These are phyloP conservation scores for Ophonus ardosiacus DNA, from an alignment of 2,888 invertebrate species.

Conservation along the genomic window DNA sequence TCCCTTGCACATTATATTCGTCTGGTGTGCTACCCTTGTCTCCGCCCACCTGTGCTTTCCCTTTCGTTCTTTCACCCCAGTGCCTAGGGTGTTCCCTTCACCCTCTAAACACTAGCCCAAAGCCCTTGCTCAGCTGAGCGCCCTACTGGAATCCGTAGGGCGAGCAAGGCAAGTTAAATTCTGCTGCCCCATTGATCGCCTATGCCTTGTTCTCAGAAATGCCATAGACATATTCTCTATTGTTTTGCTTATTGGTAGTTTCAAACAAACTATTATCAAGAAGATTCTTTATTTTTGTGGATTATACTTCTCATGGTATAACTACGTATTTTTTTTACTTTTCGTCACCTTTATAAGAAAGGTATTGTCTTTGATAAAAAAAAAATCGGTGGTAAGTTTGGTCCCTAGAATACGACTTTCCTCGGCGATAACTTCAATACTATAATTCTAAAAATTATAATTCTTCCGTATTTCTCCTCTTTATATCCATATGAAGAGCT, in stretches of 20 bases:
- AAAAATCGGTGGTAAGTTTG: no score
- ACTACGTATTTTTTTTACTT: no score
- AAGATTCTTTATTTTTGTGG: neutral
- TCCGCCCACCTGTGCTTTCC: neutral
- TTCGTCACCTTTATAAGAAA: no score
- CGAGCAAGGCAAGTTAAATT: neutral
- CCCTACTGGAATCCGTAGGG: neutral
- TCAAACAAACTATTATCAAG: neutral
- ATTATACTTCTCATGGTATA: no score
- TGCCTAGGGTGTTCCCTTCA: neutral
- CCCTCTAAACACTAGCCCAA: neutral
- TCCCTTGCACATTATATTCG: neutral
- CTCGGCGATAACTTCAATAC: no score
- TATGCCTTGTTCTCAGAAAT: neutral
- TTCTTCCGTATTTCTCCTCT: no score
- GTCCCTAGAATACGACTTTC: no score
- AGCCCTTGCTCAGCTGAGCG: neutral
- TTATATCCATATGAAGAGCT: no score
- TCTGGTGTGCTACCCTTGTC: neutral
- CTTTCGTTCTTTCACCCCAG: neutral
- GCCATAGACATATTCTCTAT: neutral
- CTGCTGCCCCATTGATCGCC: neutral
- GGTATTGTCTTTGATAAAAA: no score
- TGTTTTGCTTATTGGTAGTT: neutral
- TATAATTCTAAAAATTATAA: no score